Conservation (phyloP, 2,113 vertebrate species). For the Anolis carolinensis region DNA sequence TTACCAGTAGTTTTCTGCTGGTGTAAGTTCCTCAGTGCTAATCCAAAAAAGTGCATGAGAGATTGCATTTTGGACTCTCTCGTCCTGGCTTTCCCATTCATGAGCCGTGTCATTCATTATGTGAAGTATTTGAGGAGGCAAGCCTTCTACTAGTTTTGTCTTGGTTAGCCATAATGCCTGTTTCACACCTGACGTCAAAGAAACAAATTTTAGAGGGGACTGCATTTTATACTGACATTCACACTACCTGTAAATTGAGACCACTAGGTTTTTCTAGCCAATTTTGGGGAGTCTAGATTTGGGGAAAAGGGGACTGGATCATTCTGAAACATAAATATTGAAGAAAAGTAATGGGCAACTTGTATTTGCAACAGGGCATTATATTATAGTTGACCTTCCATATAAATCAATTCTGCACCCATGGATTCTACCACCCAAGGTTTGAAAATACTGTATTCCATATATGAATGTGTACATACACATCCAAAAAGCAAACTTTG, state of each 20-base stretch:
- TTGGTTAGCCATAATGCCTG: conserved; percentile 96
- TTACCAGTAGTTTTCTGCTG: conserved; percentile 83
- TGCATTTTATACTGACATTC: background rate
- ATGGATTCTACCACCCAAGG: too few relatives aligned
- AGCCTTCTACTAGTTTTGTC: conserved; percentile 81
- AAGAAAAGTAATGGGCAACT: too few relatives aligned
- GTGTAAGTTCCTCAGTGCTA: conserved; percentile 73
- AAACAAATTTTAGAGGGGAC: background rate
- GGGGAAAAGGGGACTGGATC: too few relatives aligned
- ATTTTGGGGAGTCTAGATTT: background rate
- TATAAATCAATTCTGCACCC: too few relatives aligned
- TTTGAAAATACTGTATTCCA: too few relatives aligned
- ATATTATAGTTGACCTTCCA: too few relatives aligned
- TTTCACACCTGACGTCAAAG: conserved; percentile 79
- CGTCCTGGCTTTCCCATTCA: conserved; percentile 80
- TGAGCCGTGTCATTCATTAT: conserved; percentile 66
- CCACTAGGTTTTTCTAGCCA: background rate
- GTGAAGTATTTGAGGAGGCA: conserved; percentile 80
- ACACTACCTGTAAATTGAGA: background rate
- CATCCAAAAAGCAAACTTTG: too few relatives aligned
- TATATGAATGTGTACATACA: too few relatives aligned
- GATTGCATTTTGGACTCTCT: conserved; percentile 76
- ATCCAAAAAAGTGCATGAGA: conserved; percentile 86
- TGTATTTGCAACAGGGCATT: background rate
- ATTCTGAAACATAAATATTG: background rate